These are phyloP conservation scores for Pachydiplax longipennis DNA, from an alignment of 2,888 invertebrate species.

Conservation along the genomic window DNA sequence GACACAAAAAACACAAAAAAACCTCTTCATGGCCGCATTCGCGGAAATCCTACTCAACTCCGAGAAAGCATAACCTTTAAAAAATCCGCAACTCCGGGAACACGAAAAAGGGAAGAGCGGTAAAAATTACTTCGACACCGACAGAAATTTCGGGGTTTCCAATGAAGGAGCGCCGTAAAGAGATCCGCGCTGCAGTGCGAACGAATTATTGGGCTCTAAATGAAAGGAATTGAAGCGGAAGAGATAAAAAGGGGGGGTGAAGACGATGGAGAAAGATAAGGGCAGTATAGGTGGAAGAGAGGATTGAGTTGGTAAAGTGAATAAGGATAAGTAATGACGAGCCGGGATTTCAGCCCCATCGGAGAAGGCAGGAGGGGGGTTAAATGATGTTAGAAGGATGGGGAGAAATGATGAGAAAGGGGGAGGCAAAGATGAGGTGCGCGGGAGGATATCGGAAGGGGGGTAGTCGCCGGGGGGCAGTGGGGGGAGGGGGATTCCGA, in stretches of 20 bases:
- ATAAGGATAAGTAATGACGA: slow-evolving; percentile 26
- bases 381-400: neutral
- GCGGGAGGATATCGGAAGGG: neutral
- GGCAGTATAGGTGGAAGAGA: neutral
- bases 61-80: neutral
- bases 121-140: neutral
- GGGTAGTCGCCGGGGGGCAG: neutral
- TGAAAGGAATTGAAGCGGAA: neutral
- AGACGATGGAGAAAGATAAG: neutral
- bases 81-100: neutral
- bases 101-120: neutral
- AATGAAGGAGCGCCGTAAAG: neutral
- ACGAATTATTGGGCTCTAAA: neutral
- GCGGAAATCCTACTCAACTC: neutral
- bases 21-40: neutral
- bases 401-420: slow-evolving; percentile 50
- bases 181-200: neutral
- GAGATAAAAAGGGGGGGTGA: neutral
- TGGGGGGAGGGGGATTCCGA: neutral
- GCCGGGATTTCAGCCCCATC: neutral
- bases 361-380: slow-evolving; percentile 1
- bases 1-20: neutral
- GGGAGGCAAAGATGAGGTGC: neutral
- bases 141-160: neutral
- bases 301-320: slow-evolving; percentile 29